These are phyloP conservation scores for Drosophila sordidula DNA, from an alignment of 2,888 invertebrate genomes.

Conservation along the genomic window DNA sequence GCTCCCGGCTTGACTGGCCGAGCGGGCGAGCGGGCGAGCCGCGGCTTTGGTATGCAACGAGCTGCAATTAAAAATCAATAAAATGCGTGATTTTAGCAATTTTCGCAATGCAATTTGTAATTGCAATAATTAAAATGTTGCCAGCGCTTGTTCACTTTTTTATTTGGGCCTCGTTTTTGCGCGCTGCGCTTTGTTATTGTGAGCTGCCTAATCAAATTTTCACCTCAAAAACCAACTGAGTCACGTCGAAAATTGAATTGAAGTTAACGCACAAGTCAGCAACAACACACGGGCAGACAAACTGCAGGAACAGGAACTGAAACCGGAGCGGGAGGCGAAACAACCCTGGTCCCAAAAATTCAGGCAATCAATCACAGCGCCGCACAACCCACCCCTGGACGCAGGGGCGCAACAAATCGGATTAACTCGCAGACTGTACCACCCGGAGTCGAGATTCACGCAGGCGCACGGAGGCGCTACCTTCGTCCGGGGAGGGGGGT, in stretches of 20 bases:
- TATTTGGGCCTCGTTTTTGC: not conserved
- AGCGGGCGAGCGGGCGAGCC: too few species aligned
- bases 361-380: constrained; percentile 76
- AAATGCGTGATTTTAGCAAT: constrained; percentile 81
- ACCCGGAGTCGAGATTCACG: constrained; percentile 62
- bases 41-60: constrained; percentile 74
- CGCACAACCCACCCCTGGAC: constrained; percentile 71
- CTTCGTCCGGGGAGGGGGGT: constrained; percentile 30
- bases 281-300: not conserved
- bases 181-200: constrained; percentile 15
- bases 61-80: constrained; percentile 82
- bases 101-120: constrained; percentile 77
- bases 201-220: constrained; percentile 71
- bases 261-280: constrained; percentile 21
- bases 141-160: constrained; percentile 15
- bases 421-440: constrained; percentile 77
- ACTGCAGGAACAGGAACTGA: not conserved
- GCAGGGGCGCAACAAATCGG: constrained; percentile 74
- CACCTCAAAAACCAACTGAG: constrained; percentile 59
- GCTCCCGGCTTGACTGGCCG: constrained; percentile 30
- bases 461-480: constrained; percentile 59
- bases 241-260: constrained; percentile 50
- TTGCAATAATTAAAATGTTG: constrained; percentile 78
- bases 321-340: constrained; percentile 21
- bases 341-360: constrained; percentile 60